Base-by-base conservation (phyloP, 2,888 invertebrate species). In the Orthosia gothica region DNA sequence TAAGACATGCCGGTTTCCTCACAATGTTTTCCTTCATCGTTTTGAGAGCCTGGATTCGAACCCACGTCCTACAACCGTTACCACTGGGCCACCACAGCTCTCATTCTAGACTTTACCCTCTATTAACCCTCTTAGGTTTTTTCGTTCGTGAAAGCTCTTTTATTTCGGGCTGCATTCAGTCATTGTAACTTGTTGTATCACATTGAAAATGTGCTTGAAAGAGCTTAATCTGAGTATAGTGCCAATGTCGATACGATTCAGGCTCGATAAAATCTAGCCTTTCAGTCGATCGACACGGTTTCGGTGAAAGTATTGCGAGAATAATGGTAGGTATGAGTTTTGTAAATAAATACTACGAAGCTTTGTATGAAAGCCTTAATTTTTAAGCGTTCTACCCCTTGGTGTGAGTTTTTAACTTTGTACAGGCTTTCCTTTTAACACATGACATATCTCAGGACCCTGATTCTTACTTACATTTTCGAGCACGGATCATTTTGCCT, bases 221-320 rank as follows among this genome's bases (percentile, higher is more conserved):
- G 47, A 62, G 26, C 49, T 76, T 50, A 68, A 76, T 76, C 62
- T 57, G 68, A 62, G 62, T 50, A 75, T 67, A 76, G 75, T 76
- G 75, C 76, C 58, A 32, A 23, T 68, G 11, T 26, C 54, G 61
- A 55, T 76, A 62, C 68, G 54, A n/a, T 68, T 68, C 72, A 47
- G 40, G 15, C 18, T 20, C 61, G 68, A 74, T 65, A 11, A 13
- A 20, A 79, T 65, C 61, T 18, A 54, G 16, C 47, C 50, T 73
- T 79, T 65, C 59, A 68, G 57, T 54, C 13, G n/a, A 5, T 54
- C 16, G 26, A 70, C 47, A 64, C 23, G 26, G 23, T 7, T 13
- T 55, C 16, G 12, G 49, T 32, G 50, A 23, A 26, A 45, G 55
- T 32, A 68, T 68, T 68, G 45, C 45, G 50, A 49, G 26, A 55